Conservation (phyloP, 37 sponge, comb jelly and placozoan genomes). For the Theonella swinhoei region DNA sequence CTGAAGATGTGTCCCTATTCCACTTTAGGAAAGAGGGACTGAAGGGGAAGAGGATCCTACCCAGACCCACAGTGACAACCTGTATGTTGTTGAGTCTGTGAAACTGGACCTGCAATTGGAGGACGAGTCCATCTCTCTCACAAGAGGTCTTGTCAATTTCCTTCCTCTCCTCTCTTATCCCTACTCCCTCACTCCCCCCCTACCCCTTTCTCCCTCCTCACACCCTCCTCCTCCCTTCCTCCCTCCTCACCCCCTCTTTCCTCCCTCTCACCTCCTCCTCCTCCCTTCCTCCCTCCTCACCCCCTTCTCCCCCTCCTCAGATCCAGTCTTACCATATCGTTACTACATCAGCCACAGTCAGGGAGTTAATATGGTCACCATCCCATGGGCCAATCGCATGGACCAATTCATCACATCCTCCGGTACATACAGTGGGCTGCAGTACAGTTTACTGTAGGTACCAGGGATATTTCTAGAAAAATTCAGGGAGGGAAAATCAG, state of each 20-base stretch:
- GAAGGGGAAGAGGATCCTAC: constrained; percentile 20
- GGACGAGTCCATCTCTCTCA: not conserved
- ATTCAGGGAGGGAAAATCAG: too few relatives aligned
- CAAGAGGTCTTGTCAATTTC: not conserved
- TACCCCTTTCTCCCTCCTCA: not conserved
- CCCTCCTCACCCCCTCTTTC: not conserved
- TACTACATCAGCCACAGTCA: constrained; percentile 33
- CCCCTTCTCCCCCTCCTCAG: not conserved
- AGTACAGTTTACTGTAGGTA: not conserved
- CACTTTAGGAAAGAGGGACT: not conserved
- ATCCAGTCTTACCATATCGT: constrained; percentile 31
- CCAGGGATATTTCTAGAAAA: too few relatives aligned
- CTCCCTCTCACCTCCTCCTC: not conserved
- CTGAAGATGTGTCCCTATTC: not conserved
- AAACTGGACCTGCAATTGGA: not conserved
- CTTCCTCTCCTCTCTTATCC: not conserved
- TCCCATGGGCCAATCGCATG: constrained; percentile 53
- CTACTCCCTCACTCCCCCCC: not conserved
- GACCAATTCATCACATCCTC: not conserved
- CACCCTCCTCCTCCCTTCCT: not conserved
- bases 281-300: not conserved
- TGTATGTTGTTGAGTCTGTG: constrained; percentile 47
- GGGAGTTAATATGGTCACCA: constrained; percentile 27
- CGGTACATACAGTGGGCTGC: not conserved
- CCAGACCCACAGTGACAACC: not conserved